A percentile compares a stretch with the other conserved stretches of the same genome.
Evolutionary conservation across 2,113 vertebrate species (phyloP).

Genomic region (Calypte anna): DNA sequence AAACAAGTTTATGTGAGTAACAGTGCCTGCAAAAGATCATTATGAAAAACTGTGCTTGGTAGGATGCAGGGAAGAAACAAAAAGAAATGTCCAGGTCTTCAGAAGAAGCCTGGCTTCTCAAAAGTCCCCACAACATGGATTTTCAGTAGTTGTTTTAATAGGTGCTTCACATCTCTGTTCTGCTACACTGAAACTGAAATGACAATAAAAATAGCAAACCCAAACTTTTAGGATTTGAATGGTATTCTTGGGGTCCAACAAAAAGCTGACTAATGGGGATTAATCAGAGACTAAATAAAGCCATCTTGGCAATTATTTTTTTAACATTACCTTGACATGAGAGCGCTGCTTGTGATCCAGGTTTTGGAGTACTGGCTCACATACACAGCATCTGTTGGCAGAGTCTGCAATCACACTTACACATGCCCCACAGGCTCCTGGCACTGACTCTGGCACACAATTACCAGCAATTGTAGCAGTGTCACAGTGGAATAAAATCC

Average conservation of each 20-base stretch:
- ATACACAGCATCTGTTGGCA: not conserved
- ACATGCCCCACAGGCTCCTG: not conserved
- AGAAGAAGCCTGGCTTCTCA: not conserved
- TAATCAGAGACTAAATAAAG: not conserved
- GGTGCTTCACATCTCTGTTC: not conserved
- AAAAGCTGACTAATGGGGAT: not conserved
- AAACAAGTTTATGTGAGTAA: slow-evolving; percentile 84
- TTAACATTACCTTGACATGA: not conserved
- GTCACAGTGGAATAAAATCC: not conserved
- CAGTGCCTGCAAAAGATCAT: slow-evolving; percentile 77
- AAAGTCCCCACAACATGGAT: not conserved
- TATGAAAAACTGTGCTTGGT: not conserved
- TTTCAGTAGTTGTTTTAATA: not conserved
- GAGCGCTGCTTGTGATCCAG: not conserved
- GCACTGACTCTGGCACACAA: not conserved
- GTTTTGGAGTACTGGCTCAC: not conserved
- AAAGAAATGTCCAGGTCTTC: not conserved
- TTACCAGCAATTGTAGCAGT: not conserved
- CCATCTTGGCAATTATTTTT: not conserved
- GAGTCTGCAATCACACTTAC: not conserved
- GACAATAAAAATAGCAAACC: not conserved
- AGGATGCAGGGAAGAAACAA: not conserved
- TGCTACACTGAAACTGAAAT: not conserved
- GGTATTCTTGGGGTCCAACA: not conserved
- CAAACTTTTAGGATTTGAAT: not conserved